Evolutionary conservation across 2,797 vertebrate species (phyloP).

Genomic region (Paratrypauchen microcephalus): DNA sequence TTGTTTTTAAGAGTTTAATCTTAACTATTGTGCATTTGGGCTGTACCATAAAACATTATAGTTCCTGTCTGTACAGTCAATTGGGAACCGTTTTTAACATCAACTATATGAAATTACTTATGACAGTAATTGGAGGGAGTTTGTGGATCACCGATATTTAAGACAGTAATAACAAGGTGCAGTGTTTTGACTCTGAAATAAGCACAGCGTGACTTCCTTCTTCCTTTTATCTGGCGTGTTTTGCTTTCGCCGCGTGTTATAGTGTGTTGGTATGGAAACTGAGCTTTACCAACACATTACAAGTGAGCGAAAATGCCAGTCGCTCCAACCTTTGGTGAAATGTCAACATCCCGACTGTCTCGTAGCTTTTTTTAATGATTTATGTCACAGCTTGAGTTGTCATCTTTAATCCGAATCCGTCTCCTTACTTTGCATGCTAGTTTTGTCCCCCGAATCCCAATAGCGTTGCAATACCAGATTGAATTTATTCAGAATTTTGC

Average conservation of each 20-base stretch:
- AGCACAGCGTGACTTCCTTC: background rate
- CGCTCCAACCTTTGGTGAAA: slow-evolving; percentile 24
- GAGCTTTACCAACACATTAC: background rate
- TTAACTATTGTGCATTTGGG: too few relatives aligned
- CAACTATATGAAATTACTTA: background rate
- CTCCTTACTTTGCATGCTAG: background rate
- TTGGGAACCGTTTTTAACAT: background rate
- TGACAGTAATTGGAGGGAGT: background rate
- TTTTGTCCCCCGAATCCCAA: background rate
- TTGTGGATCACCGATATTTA: background rate
- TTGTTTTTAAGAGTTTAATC: too few relatives aligned
- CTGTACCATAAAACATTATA: too few relatives aligned
- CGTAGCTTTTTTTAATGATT: slow-evolving; percentile 12
- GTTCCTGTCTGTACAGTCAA: background rate
- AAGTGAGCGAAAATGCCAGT: slow-evolving; percentile 24
- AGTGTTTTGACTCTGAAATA: background rate
- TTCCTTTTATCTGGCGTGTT: slow-evolving; percentile 14
- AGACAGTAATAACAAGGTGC: slow-evolving; percentile 1
- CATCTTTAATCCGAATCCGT: slow-evolving; percentile 8
- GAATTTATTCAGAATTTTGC: slow-evolving; percentile 10
- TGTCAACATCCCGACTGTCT: slow-evolving; percentile 28
- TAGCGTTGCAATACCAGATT: background rate
- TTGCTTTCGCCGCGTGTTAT: slow-evolving; percentile 7
- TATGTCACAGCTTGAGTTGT: slow-evolving; percentile 15
- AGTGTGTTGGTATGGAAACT: slow-evolving; percentile 11